Percentiles rank a stretch among this genome's conserved stretches.
Evolutionary conservation across 2,888 invertebrate genomes (phyloP).

Genomic region (Glyphotaelius pellucidus): DNA sequence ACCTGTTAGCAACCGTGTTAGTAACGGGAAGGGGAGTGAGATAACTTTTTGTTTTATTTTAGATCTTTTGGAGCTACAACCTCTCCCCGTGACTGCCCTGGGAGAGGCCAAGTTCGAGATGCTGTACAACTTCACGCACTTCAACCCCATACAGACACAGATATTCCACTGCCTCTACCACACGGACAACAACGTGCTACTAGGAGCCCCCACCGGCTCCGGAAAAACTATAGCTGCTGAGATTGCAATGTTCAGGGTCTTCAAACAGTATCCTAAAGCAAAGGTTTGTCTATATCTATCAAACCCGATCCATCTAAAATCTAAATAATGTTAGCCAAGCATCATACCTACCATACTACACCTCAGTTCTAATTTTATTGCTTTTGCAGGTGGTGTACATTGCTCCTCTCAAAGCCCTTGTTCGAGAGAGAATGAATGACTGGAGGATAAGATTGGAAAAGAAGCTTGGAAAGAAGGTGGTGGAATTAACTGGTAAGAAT

Average conservation of each 20-base stretch:
- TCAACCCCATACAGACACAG: conserved; percentile 99
- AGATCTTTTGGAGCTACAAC: conserved; percentile 94
- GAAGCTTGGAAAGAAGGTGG: conserved; percentile 87
- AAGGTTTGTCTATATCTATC: conserved; percentile 77
- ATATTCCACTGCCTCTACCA: conserved; percentile 98
- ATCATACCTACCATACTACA: too few relatives aligned
- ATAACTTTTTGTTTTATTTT: conserved; percentile 66
- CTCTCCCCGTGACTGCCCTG: conserved; percentile 90
- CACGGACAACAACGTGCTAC: conserved; percentile 93
- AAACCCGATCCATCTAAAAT: background rate
- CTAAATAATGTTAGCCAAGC: background rate
- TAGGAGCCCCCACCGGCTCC: conserved; percentile 97
- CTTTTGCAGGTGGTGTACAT: conserved; percentile 92
- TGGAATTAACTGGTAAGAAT: conserved; percentile 95
- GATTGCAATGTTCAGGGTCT: conserved; percentile 96
- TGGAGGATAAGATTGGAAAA: conserved; percentile 91
- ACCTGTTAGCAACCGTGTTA: too few relatives aligned
- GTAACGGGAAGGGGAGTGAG: too few relatives aligned
- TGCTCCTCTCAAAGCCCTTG: conserved; percentile 98
- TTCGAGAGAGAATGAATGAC: conserved; percentile 96
- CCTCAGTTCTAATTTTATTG: background rate
- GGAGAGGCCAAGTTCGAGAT: conserved; percentile 86
- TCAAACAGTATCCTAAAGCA: conserved; percentile 86
- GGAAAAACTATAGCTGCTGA: conserved; percentile 99
- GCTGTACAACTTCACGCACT: conserved; percentile 94